phyloP scores from a whole-genome alignment of 2,888 invertebrate genomes.

The Tenthredo mesomela region DNA sequence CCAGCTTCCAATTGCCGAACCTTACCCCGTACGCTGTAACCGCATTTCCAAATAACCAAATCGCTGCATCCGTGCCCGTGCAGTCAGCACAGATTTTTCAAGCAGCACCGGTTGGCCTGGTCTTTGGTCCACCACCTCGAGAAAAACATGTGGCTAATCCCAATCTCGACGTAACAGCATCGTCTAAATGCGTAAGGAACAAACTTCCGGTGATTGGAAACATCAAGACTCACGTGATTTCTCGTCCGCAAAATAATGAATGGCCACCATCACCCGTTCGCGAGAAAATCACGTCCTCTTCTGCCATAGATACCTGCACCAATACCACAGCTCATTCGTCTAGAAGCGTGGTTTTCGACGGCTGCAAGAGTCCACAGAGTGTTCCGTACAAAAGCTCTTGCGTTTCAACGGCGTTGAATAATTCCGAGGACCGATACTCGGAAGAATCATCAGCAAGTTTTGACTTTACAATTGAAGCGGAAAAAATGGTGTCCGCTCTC shows the following conservation, averaged over 20 bases:
- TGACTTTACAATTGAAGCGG: conserved; percentile 82
- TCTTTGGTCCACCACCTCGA: conserved; percentile 58
- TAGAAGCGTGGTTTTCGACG: conserved; percentile 4
- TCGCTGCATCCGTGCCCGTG: conserved; percentile 54
- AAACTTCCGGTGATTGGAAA: neutral
- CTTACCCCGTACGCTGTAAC: conserved; percentile 61
- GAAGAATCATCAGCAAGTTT: conserved; percentile 81
- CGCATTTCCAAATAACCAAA: conserved; percentile 62
- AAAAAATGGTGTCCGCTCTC: conserved; percentile 82
- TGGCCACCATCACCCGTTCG: conserved; percentile 60
- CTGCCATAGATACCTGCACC: neutral
- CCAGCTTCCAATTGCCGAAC: conserved; percentile 64
- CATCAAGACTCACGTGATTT: conserved; percentile 1
- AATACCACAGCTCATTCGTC: neutral
- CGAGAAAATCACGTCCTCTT: neutral
- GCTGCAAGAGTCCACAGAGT: conserved; percentile 21
- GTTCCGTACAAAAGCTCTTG: conserved; percentile 46
- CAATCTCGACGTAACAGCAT: conserved; percentile 52
- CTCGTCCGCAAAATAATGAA: conserved; percentile 55
- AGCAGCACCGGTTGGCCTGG: conserved; percentile 56
- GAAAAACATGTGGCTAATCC: conserved; percentile 60
- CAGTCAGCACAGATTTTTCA: conserved; percentile 63
- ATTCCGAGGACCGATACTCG: conserved; percentile 65
- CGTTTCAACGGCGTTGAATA: conserved; percentile 54
- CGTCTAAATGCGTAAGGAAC: conserved; percentile 36